Conservation (phyloP, 2,797 vertebrate genomes). For the Synanceia verrucosa region DNA sequence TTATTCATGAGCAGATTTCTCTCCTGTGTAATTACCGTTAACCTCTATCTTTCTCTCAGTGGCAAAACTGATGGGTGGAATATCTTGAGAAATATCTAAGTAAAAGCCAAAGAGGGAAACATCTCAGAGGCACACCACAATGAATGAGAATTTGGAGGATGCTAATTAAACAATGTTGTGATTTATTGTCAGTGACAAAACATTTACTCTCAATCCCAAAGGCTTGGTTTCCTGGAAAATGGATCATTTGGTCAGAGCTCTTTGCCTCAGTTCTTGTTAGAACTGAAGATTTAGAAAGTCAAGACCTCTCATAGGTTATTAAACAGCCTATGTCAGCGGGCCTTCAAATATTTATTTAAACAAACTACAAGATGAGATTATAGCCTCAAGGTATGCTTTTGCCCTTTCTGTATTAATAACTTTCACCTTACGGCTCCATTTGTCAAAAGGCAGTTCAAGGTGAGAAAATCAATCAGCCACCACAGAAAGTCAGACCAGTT, state of each 20-base stretch:
- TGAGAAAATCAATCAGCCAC: conserved; percentile 31
- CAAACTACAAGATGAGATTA: conserved; percentile 21
- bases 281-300: conserved; percentile 38
- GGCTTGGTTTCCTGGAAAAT: conserved; percentile 70
- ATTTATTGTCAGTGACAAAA: conserved; percentile 74
- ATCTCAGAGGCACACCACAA: conserved; percentile 70
- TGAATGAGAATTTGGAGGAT: conserved; percentile 65
- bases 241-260: conserved; percentile 55
- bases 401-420: conserved; percentile 20
- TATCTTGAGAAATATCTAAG: conserved; percentile 67
- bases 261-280: conserved; percentile 33
- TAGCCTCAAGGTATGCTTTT: conserved; percentile 3
- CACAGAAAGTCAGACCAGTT: not conserved
- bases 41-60: conserved; percentile 44
- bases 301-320: conserved; percentile 18
- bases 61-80: conserved; percentile 69
- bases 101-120: conserved; percentile 64
- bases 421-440: conserved; percentile 16
- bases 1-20: conserved; percentile 57
- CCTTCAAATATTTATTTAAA: conserved; percentile 45
- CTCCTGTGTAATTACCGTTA: conserved; percentile 65
- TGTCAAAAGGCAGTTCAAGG: conserved; percentile 21
- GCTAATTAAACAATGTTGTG: conserved; percentile 75
- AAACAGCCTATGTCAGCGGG: conserved; percentile 23
- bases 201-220: conserved; percentile 63